phyloP scores from a whole-genome alignment of 2,797 vertebrate species.

The Sarcoramphus papa region DNA sequence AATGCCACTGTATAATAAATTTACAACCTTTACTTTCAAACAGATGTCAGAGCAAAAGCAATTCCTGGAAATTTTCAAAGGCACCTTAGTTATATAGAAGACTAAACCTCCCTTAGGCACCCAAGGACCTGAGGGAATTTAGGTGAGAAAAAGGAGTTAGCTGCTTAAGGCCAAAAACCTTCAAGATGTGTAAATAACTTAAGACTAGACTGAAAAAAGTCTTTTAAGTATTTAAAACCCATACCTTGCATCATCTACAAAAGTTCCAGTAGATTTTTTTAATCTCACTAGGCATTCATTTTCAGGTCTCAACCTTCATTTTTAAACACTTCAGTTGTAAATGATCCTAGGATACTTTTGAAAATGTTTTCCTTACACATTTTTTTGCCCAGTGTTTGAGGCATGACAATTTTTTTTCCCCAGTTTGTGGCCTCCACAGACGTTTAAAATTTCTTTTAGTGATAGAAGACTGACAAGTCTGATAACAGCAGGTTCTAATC shows the following conservation, averaged over 20 bases:
- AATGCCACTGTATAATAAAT: neutral
- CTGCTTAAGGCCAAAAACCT: neutral
- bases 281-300: neutral
- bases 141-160: neutral
- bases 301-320: neutral
- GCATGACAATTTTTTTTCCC: neutral
- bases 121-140: neutral
- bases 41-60: neutral
- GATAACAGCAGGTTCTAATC: slow-evolving; percentile 18
- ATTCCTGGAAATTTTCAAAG: neutral
- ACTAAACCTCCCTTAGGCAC: neutral
- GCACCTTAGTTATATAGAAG: neutral
- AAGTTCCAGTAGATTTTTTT: neutral
- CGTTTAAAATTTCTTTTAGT: neutral
- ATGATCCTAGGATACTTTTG: neutral
- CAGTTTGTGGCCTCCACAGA: neutral
- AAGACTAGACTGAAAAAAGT: neutral
- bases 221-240: neutral
- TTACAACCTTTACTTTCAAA: neutral
- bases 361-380: neutral
- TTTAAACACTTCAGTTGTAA: neutral
- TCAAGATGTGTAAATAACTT: neutral
- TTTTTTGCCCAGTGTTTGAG: neutral
- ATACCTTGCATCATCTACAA: neutral
- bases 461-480: neutral